Evolutionary conservation across 2,113 vertebrate species (phyloP).

Genomic region (Cheilinus undulatus): DNA sequence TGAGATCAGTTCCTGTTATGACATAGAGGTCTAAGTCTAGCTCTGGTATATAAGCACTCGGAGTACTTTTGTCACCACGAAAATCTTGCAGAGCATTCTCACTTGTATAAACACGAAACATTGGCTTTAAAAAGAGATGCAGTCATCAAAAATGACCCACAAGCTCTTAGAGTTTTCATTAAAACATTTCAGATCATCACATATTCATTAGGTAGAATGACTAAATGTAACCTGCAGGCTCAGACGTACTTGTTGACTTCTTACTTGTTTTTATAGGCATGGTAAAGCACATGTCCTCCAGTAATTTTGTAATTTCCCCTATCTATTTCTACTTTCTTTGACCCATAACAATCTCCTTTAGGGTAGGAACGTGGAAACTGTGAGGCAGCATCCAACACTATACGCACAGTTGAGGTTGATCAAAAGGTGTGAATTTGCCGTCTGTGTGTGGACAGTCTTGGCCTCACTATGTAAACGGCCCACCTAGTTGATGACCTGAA

Average conservation of each 20-base stretch:
- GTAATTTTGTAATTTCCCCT: constrained; percentile 9
- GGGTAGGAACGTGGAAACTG: constrained; percentile 19
- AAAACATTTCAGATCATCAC: neutral
- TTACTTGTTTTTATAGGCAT: neutral
- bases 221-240: too few relatives aligned
- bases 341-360: too few relatives aligned
- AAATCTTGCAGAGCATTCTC: constrained; percentile 48
- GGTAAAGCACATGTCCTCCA: neutral
- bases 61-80: constrained; percentile 47
- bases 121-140: neutral
- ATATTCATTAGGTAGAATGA: neutral
- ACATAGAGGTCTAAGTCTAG: constrained; percentile 64
- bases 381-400: neutral
- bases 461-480: neutral
- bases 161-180: neutral
- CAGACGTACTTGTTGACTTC: too few relatives aligned
- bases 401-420: neutral
- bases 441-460: neutral
- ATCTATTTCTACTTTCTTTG: constrained; percentile 15
- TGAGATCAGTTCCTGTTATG: constrained; percentile 79
- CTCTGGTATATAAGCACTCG: constrained; percentile 34
- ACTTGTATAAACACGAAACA: constrained; percentile 36
- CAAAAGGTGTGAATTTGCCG: neutral
- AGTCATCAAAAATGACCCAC: neutral
- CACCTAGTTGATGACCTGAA: too few relatives aligned